A percentile compares a stretch with the other conserved stretches of the same genome.
phyloP scores from a whole-genome alignment of 1,140 invertebrate genomes.

The Drosophila triauraria region DNA sequence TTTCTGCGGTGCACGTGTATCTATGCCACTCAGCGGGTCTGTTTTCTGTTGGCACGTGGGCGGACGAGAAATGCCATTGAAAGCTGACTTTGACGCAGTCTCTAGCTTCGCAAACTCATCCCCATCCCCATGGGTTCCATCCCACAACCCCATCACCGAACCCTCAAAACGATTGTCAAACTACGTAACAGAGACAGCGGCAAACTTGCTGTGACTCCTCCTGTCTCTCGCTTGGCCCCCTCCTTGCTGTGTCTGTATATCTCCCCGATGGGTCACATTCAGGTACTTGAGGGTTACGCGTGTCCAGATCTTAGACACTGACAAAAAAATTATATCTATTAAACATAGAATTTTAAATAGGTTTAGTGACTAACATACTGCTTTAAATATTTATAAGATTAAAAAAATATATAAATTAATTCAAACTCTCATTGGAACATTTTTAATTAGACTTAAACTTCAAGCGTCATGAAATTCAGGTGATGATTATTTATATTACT shows the following conservation, averaged over 20 bases:
- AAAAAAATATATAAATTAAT: not conserved
- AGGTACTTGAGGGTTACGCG: conserved; percentile 19
- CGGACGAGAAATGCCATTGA: conserved; percentile 27
- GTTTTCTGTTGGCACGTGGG: conserved; percentile 22
- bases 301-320: not conserved
- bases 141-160: not conserved
- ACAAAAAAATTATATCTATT: not conserved
- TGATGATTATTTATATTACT: not conserved
- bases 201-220: conserved; percentile 26
- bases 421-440: not conserved
- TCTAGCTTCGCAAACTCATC: not conserved
- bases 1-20: not conserved
- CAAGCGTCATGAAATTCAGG: not conserved
- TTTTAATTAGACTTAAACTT: not conserved
- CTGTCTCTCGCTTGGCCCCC: not conserved
- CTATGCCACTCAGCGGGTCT: not conserved
- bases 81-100: conserved; percentile 47
- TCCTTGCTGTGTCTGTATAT: not conserved
- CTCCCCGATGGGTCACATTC: not conserved
- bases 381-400: not conserved
- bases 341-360: not conserved
- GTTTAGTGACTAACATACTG: not conserved
- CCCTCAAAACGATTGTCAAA: conserved; percentile 12
- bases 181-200: conserved; percentile 32
- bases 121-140: not conserved